Evolutionary conservation across 1,140 invertebrate species (phyloP), one percentile per base, ranked within the genome.

Genomic region (Cardiocondyla obscurior): DNA sequence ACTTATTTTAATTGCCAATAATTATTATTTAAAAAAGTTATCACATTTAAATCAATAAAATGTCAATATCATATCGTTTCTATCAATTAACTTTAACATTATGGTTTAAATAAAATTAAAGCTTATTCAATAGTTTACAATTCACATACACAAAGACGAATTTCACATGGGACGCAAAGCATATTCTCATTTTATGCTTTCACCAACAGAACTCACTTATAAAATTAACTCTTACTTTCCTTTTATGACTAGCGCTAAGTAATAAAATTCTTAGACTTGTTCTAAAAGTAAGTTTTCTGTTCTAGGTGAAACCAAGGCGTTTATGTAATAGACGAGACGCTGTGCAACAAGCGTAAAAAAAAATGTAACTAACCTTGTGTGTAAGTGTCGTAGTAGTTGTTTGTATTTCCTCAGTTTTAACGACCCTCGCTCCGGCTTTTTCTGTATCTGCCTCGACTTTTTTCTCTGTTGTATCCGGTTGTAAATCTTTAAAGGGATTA

Each of bases 401-500:
- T 86, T 92, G 91, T 83, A 94, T 91, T 76, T 93, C 91, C 53
- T 93, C 92, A 8, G 91, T 93, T 85, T 93, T 93, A 19, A 92
- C 87, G 25, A 92, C 90, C 81, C 91, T 91, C 4, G 91, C 88
- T 16, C 86, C 85, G 55, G 86, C 89, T 69, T 90, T 90, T 42
- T 90, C 53, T 67, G 62, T 81, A 19, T 82, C 90, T 2, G 79
- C 70, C 30, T 91, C 86, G n/a, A 84, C 82, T 55, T 89, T 91
- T 62, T 88, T 89, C 36, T 91, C 90, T 8, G 65, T 83, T 76
- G 65, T 64, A n/a, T 73, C 55, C 3, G 64, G 12, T n/a, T 79
- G 44, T 55, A 90, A 44, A n/a, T 94, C 93, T 69, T 91, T 94
- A 58, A 94, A 93, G n/a, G 92, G 94, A 89, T 94, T 93, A 2